Conservation (phyloP, 2,797 vertebrate species). For the Melopsittacus undulatus region DNA sequence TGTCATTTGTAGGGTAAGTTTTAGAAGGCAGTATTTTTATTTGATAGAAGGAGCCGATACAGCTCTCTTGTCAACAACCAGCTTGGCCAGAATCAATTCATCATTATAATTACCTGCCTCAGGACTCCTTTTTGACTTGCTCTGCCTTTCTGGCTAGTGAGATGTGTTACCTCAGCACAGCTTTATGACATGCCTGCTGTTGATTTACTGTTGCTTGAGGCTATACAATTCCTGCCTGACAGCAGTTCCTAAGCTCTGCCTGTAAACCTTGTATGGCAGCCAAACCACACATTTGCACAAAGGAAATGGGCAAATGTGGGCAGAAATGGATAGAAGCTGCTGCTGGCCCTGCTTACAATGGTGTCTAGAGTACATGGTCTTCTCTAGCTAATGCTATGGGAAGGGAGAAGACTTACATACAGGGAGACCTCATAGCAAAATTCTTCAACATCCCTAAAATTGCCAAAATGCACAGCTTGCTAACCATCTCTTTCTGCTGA, state of each 20-base stretch:
- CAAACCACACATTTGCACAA: constrained; percentile 31
- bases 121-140: constrained; percentile 29
- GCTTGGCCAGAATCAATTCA: constrained; percentile 8
- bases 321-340: neutral
- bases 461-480: neutral
- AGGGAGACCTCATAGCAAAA: neutral
- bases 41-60: neutral
- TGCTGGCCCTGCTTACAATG: neutral
- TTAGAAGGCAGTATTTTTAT: constrained; percentile 32
- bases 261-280: neutral
- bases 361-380: neutral
- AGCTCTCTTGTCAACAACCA: neutral
- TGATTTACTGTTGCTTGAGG: constrained; percentile 47
- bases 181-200: neutral
- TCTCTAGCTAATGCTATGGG: neutral
- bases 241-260: constrained; percentile 9
- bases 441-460: neutral
- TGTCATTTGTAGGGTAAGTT: neutral
- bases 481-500: constrained; percentile 25
- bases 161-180: constrained; percentile 25
- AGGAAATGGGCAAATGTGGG: neutral
- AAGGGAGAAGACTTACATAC: neutral
- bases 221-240: constrained; percentile 52
- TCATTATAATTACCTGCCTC: constrained; percentile 51
- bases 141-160: constrained; percentile 5